Percentiles rank a stretch among this genome's conserved stretches.
These are phyloP conservation scores for Pegea sp. DNA, from an alignment of 23 tunicate species.

Conservation along the genomic window DNA sequence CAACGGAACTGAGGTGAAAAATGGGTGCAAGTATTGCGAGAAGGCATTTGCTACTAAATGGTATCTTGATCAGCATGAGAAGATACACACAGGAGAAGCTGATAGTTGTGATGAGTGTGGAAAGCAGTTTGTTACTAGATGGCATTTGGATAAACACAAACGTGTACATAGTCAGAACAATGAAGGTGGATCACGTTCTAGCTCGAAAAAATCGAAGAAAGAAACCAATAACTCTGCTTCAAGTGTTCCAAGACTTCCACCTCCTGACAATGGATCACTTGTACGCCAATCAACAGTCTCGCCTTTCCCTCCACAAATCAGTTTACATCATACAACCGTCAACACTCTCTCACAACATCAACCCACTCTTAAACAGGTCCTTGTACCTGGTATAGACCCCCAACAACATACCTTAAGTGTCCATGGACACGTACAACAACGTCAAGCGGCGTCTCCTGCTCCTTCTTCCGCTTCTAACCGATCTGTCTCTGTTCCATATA, in stretches of 20 bases:
- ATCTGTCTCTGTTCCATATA: no score
- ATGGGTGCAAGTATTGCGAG: slow-evolving; percentile 68
- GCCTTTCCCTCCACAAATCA: background rate
- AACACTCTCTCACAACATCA: background rate
- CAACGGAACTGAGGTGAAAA: slow-evolving; percentile 18
- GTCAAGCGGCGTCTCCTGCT: background rate
- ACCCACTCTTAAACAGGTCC: background rate
- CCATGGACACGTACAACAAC: background rate
- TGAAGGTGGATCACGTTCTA: background rate
- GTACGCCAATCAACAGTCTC: background rate
- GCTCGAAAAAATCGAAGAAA: background rate
- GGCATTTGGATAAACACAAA: slow-evolving; percentile 89
- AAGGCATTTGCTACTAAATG: slow-evolving; percentile 89
- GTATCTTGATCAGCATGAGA: slow-evolving; percentile 89
- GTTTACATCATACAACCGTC: no score
- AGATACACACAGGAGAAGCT: slow-evolving; percentile 90
- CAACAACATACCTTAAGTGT: background rate
- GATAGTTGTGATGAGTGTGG: slow-evolving; percentile 75
- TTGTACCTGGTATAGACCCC: background rate
- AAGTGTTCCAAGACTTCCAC: background rate
- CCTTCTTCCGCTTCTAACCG: no score
- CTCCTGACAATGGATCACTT: no score
- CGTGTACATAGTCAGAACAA: slow-evolving; percentile 39
- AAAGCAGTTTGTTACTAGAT: slow-evolving; percentile 71
- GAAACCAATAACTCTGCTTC: no score